Conservation (phyloP, 2,113 vertebrate genomes). For the Leucoraja erinaceus region DNA sequence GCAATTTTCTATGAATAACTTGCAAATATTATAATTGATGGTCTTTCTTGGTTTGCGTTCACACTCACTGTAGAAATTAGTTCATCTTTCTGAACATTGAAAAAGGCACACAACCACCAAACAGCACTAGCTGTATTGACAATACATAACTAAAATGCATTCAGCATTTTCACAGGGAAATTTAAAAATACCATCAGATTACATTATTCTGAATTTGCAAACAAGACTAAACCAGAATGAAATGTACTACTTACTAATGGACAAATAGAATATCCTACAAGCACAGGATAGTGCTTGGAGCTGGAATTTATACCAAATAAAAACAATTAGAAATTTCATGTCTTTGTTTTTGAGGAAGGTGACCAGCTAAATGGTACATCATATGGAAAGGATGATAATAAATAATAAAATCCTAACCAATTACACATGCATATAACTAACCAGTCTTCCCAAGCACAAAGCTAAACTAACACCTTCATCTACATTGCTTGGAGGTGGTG, state of each 20-base stretch:
- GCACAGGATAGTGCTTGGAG: not conserved
- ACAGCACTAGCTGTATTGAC: conserved; percentile 24
- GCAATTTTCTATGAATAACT: not conserved
- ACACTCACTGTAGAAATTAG: not conserved
- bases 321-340: not conserved
- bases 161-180: not conserved
- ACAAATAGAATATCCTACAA: not conserved
- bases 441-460: not conserved
- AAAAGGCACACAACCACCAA: not conserved
- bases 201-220: not conserved
- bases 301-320: not conserved
- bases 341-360: not conserved
- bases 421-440: not conserved
- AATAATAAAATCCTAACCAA: not conserved
- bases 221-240: conserved; percentile 5
- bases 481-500: not conserved
- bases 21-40: not conserved
- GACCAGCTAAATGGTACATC: no score
- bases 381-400: not conserved
- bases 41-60: not conserved
- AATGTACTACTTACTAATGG: not conserved
- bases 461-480: not conserved
- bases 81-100: not conserved
- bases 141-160: not conserved
- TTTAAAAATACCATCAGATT: not conserved